Evolutionary conservation across 1,140 invertebrate genomes (phyloP), one percentile per base, ranked within the genome.

Genomic region (Lineus longissimus): DNA sequence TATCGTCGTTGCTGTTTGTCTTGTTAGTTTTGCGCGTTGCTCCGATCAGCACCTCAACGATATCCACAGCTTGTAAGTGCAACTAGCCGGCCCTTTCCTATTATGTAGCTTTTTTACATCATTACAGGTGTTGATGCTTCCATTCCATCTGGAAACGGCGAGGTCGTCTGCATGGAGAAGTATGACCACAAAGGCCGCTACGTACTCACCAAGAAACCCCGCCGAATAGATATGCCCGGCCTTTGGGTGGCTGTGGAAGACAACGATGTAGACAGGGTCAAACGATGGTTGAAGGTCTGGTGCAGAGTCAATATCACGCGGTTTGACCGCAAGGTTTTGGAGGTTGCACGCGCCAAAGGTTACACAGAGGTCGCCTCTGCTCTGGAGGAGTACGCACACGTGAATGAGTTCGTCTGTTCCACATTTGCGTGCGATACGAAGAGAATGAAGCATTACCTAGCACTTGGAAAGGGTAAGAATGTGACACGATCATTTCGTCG

Each of bases 401-500:
- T 66, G n/a, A 70, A 67, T 40, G 70, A 71, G 55, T 71, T 71
- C 47, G 70, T 70, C n/a, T 62, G 55, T 27, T 61, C 70, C 29
- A 64, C 65, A 11, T 59, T 71, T 7, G 70, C 70, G 40, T 70
- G 66, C 13, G 70, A 71, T 55, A 33, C 64, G 2, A 43, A 61
- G 36, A 57, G 29, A 19, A 70, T 71, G 68, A 71, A 63, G 63
- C 36, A 67, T 30, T 58, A 61, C 19, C 19, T 70, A 1, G 65
- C 68, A n/a, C 59, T 70, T 6, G 68, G 68, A 13, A 62, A 59
- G 55, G 62, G 68, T 70, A 59, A 41, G 36, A 22, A 7, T 15
- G n/a, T n/a, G n/a, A n/a, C n/a, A n/a, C n/a, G n/a, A n/a, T n/a
- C n/a, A n/a, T n/a, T n/a, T n/a, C n/a, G n/a, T n/a, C n/a, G n/a